phyloP scores from a whole-genome alignment of 2,113 vertebrate species.

The Mus musculus region GRCm39 chr9:66725001-66725500 shows the following conservation, averaged over 20 bases:
- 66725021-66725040: neutral
- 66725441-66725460: neutral
- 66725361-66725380: neutral
- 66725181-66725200: neutral
- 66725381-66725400: conserved; percentile 36
- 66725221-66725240: too few species aligned
- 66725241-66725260: neutral
- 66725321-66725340: neutral
- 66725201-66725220: neutral
- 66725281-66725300: neutral
- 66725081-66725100: neutral
- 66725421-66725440: conserved; percentile 51
- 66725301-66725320: neutral
- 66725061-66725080: neutral
- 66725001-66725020: neutral
- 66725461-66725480: conserved; percentile 8
- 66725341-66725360: conserved; percentile 34
- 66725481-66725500: conserved; percentile 7
- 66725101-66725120: conserved; percentile 41
- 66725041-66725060: neutral
- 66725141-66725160: neutral
- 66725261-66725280: neutral
- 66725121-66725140: neutral
- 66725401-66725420: conserved; percentile 13
- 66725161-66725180: conserved; percentile 5